phyloP scores from a whole-genome alignment of 2,888 invertebrate species.

The Tromatobia lineatoria region DNA sequence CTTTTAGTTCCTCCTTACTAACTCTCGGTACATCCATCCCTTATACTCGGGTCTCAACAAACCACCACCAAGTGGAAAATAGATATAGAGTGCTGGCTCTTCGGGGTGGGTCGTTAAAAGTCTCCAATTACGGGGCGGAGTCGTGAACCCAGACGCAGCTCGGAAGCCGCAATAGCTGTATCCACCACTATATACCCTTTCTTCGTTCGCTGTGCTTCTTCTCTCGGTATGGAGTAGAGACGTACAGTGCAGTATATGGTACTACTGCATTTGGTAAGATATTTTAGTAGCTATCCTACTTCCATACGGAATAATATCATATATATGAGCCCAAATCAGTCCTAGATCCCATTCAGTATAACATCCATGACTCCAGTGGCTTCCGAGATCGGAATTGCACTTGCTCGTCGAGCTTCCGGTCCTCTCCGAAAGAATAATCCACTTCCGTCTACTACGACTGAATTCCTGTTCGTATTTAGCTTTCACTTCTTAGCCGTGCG shows the following conservation, averaged over 20 bases:
- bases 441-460: slow-evolving; percentile 51
- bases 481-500: slow-evolving; percentile 27
- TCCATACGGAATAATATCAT: slow-evolving; percentile 14
- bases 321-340: slow-evolving; percentile 23
- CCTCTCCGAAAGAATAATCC: slow-evolving; percentile 51
- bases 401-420: slow-evolving; percentile 30
- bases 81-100: slow-evolving; percentile 70
- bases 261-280: slow-evolving; percentile 28
- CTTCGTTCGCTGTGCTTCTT: slow-evolving; percentile 30
- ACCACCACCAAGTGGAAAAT: slow-evolving; percentile 68
- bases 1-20: slow-evolving; percentile 32
- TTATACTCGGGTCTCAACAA: slow-evolving; percentile 38
- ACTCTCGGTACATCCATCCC: slow-evolving; percentile 33
- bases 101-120: slow-evolving; percentile 76
- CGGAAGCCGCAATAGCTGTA: slow-evolving; percentile 15
- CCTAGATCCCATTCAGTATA: slow-evolving; percentile 36
- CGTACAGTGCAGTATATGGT: slow-evolving; percentile 18
- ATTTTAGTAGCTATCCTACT: slow-evolving; percentile 2
- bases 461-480: slow-evolving; percentile 19
- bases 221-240: not conserved
- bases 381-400: slow-evolving; percentile 53
- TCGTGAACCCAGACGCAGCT: slow-evolving; percentile 66
- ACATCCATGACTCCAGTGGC: slow-evolving; percentile 22
- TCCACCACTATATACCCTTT: slow-evolving; percentile 24
- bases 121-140: slow-evolving; percentile 76